These are phyloP conservation scores for Mesocricetus auratus DNA, from an alignment of 2,113 vertebrate species.

Conservation along the genomic window DNA sequence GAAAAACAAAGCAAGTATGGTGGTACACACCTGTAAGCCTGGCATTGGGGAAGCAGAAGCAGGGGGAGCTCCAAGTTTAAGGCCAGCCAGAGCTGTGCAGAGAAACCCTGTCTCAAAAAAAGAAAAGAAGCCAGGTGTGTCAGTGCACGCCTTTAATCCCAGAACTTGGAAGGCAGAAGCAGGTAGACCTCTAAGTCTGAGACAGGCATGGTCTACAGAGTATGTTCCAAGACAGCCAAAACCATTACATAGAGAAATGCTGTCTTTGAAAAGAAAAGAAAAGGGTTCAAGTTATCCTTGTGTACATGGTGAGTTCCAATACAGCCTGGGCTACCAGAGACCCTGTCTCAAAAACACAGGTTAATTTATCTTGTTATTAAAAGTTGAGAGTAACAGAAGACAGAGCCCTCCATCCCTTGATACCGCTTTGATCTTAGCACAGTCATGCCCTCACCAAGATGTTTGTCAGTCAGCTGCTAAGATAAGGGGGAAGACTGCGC, in stretches of 20 bases:
- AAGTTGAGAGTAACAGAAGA: neutral
- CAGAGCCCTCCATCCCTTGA: neutral
- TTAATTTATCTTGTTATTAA: neutral
- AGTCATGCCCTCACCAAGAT: neutral
- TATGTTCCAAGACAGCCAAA: neutral
- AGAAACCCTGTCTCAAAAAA: too few species aligned
- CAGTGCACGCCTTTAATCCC: too few species aligned
- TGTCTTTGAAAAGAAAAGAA: neutral
- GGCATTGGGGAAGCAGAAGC: too few species aligned
- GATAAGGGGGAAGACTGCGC: neutral
- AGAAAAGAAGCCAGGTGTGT: neutral
- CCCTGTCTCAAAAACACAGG: neutral
- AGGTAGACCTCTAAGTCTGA: neutral
- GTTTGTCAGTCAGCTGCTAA: neutral
- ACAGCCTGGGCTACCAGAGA: neutral
- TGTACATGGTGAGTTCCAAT: rapidly evolving
- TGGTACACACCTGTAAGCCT: too few species aligned
- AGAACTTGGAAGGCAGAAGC: too few species aligned
- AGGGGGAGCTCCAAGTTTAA: neutral
- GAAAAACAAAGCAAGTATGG: neutral
- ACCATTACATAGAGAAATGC: neutral
- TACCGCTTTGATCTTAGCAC: neutral
- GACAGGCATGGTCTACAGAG: neutral
- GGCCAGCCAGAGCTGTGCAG: too few species aligned
- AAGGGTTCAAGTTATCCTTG: neutral